Evolutionary conservation across 2,888 invertebrate genomes (phyloP), one percentile per base, ranked within the genome.

Genomic region (Timandra comae): DNA sequence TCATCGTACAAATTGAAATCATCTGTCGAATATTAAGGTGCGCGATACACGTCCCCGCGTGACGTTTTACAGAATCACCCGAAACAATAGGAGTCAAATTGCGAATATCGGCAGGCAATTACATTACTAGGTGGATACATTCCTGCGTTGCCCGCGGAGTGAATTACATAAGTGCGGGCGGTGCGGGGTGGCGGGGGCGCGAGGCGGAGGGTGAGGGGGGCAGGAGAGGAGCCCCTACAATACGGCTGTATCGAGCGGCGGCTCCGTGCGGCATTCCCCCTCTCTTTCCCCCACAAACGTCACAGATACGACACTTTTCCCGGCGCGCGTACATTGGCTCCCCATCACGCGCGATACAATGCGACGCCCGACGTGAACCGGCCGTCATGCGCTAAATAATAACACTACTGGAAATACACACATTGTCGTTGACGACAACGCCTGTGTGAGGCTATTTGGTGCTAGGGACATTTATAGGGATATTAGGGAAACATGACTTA

Each of bases 41-140:
- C 6, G 16, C n/a, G n/a, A n/a, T n/a, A n/a, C n/a, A n/a, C n/a
- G 16, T 24, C 13, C 24, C 31, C 27, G 33, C 32, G 9, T n/a
- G 26, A 12, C 12, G 19, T 11, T 20, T 12, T 3, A 16, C 11
- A 22, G 30, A 24, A 35, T 30, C 43, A 45, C 41, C 39, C 5
- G 11, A 24, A 24, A 24, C 24, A 24, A 24, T 38, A 39, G 42
- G 44, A 44, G 43, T 48, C 49, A 47, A 59, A 55, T 45, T 46
- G 53, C 52, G 50, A 63, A 65, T 57, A 64, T 61, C 58, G 56
- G 49, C 50, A 52, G 61, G 59, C 68, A 69, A 72, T 70, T 69
- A 68, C 57, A 58, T 46, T 44, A 51, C 43, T 49, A 49, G 52
- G 43, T 39, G 48, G 56, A 54, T 62, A 59, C 60, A 63, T 61